Evolutionary conservation across 2,113 vertebrate genomes (phyloP), one percentile per base, ranked within the genome.

Genomic region (Psephotus haematonotus): DNA sequence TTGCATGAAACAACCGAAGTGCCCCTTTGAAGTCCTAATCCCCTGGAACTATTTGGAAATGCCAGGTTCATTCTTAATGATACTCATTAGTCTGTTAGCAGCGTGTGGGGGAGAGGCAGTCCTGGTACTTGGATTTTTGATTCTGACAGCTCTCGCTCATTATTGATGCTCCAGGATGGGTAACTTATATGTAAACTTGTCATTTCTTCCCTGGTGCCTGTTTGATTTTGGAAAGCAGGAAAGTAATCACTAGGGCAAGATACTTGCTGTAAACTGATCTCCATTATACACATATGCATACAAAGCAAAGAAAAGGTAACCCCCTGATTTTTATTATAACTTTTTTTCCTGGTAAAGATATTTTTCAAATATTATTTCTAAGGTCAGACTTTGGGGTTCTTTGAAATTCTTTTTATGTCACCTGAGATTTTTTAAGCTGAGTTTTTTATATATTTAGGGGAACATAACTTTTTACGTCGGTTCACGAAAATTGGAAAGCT

Each of bases 1-100:
- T 98, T 94, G 92, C 98, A 43, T 98, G 95, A 97, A 78, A 68
- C 17, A 22, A 39, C 49, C 84, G 8, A 15, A 13, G n/a, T 35
- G n/a, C 77, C 39, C 18, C 62, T 64, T 60, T 17, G 37, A 82
- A 91, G 67, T 33, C 41, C 24, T 17, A 43, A 44, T 31, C 49
- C 50, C 25, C 46, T 63, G 67, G 53, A 78, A 44, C n/a, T 41
- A 4, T 63, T 37, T n/a, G 63, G 64, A 82, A 60, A 19, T 44
- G 49, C n/a, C 71, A 55, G n/a, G 49, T 83, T 92, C 27, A 27
- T 82, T 82, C 41, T 27, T 71, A 79, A 44, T 28, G 49, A 62
- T 60, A 24, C 85, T 78, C 5, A 0, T 81, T 76, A 59, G 28
- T 67, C 35, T 91, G 13, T 63, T 94, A 35, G 22, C 82, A 55